Base-by-base conservation (phyloP, 2,113 vertebrate genomes). In the Phalacrocorax carbo region DNA sequence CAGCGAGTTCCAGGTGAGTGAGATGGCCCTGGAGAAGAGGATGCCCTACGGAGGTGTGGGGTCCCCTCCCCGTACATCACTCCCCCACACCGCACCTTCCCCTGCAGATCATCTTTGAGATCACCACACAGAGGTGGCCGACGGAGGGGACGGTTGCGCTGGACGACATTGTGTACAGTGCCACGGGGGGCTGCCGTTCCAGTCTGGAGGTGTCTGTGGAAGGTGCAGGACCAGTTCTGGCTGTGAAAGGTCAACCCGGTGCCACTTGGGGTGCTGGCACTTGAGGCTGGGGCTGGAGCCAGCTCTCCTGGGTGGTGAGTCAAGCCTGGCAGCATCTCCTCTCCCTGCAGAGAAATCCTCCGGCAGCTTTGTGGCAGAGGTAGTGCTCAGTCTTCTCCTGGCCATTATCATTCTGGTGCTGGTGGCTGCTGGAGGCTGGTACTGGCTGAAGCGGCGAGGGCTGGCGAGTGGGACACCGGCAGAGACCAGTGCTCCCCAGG, bases 61-160 rank as follows among this genome's bases (percentile, higher is more conserved):
- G 19, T n/a, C 19, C 48, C 38, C 16, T n/a, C 64, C 61, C 15
- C 38, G 11, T 6, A 4, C 29, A 32, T 21, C 68, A 65, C 12
- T 19, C 3, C 22, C 15, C 8, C 9, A 17, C 8, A 14, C 4
- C 10, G 4, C 36, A 11, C 25, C 34, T 69, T 27, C 12, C 26
- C 32, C 20, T 1, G 0, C 85, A 98, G 98, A 92, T 98, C 3
- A 44, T 97, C 86, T 98, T 98, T 86, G 98, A 98, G 90, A 90
- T 97, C 68, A 93, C 90, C 5, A 93, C 97, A 0, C 16, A 34
- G 2, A 89, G 88, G 23, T 97, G 97, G 95, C 97, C 97, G 0
- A 96, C 85, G 52, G 68, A 88, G 36, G 98, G 97, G 38, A 97
- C 97, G 2, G 93, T 98, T 3, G 98, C 98, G 0, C 78, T 98